Conservation (phyloP, 35 echinoderm and acorn worm species). For the Ophioderma brevispina region DNA sequence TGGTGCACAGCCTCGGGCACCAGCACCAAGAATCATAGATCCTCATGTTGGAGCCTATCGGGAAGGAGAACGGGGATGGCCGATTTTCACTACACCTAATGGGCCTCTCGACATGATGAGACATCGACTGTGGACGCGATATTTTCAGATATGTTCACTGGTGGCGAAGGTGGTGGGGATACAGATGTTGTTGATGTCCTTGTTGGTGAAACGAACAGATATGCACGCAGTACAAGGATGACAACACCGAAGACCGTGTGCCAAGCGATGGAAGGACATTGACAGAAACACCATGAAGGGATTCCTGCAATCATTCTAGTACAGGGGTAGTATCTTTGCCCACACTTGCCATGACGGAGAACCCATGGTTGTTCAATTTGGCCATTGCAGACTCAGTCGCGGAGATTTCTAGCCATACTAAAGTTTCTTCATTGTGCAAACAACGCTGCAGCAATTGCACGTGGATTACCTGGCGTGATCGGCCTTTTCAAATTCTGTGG, state of each 20-base stretch:
- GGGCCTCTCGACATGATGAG: not conserved
- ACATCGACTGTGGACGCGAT: not conserved
- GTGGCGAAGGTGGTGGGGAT: not conserved
- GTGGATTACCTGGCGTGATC: not conserved
- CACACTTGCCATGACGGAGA: not conserved
- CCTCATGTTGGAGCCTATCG: not conserved
- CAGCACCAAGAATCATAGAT: not conserved
- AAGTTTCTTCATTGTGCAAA: not conserved
- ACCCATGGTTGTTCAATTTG: not conserved
- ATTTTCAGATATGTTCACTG: not conserved
- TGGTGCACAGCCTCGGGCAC: not conserved
- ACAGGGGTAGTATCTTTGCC: not conserved
- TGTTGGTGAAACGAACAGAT: not conserved
- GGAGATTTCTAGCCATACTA: not conserved
- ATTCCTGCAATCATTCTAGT: not conserved
- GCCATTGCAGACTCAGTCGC: not conserved
- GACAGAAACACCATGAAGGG: not conserved
- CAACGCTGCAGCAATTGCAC: not conserved
- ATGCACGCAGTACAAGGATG: not conserved
- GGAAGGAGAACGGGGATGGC: not conserved
- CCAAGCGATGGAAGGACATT: not conserved
- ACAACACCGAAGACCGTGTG: too few species aligned
- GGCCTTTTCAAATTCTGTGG: not conserved
- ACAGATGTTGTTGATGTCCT: not conserved
- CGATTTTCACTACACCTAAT: not conserved